These are phyloP conservation scores for Sinella curviseta DNA, from an alignment of 1,140 invertebrate species.

Conservation along the genomic window DNA sequence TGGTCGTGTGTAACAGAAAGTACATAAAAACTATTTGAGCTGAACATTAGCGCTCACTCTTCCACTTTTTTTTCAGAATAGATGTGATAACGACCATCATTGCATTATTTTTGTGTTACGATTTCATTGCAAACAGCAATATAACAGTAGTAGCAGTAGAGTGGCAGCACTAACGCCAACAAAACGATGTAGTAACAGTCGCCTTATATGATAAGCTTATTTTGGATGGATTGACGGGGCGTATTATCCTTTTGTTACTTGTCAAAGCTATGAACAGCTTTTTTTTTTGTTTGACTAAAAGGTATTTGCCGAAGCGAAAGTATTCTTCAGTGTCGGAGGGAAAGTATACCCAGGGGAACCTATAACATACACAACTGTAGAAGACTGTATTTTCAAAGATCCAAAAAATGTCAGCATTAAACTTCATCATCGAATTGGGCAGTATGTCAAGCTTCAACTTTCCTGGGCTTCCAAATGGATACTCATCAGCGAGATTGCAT, in stretches of 20 bases:
- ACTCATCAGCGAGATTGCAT: slow-evolving; percentile 82
- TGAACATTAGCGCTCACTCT: no score
- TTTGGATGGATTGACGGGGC: not conserved
- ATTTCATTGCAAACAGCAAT: no score
- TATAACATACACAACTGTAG: slow-evolving; percentile 66
- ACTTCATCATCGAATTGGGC: slow-evolving; percentile 77
- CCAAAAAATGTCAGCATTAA: slow-evolving; percentile 80
- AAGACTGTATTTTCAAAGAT: slow-evolving; percentile 78
- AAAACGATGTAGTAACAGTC: not conserved
- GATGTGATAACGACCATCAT: not conserved
- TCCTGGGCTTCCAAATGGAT: slow-evolving; percentile 84
- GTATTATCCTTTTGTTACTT: not conserved
- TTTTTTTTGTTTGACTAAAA: slow-evolving; percentile 53
- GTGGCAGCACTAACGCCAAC: not conserved
- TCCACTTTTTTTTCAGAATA: not conserved
- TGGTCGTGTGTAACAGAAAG: no score
- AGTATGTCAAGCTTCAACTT: slow-evolving; percentile 76
- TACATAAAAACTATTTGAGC: no score
- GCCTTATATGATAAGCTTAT: not conserved
- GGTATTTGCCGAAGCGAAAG: slow-evolving; percentile 75
- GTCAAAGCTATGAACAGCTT: not conserved
- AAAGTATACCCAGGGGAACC: slow-evolving; percentile 73
- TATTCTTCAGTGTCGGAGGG: slow-evolving; percentile 80
- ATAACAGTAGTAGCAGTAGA: not conserved
- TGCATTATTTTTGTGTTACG: not conserved